Conservation (phyloP, 2,888 invertebrate genomes). For the Synanthedon andrenaeformis region DNA sequence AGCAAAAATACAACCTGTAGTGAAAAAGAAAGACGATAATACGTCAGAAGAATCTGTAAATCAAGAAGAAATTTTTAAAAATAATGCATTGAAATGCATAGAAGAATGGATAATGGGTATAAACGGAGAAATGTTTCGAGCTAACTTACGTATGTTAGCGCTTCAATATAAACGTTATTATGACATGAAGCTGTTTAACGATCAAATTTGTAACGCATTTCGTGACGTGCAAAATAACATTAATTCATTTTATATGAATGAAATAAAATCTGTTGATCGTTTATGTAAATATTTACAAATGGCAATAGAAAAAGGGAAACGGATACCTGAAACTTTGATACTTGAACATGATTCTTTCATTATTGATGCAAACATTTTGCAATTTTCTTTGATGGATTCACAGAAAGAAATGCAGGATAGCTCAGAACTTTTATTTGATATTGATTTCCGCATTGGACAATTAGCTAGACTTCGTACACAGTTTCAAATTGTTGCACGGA, state of each 20-base stretch:
- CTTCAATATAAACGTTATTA: conserved; percentile 44
- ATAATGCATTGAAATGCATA: conserved; percentile 50
- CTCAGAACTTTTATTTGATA: conserved; percentile 22
- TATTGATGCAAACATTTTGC: conserved; percentile 54
- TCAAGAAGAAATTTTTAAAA: conserved; percentile 43
- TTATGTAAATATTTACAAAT: conserved; percentile 63
- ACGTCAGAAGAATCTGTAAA: conserved; percentile 29
- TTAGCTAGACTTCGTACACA: conserved; percentile 40
- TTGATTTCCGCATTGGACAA: conserved; percentile 48
- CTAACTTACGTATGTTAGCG: conserved; percentile 46
- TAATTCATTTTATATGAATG: conserved; percentile 50
- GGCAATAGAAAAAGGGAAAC: conserved; percentile 59
- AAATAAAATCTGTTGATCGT: conserved; percentile 58
- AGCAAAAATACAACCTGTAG: conserved; percentile 32
- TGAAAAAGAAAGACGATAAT: conserved; percentile 43
- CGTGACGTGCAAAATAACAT: conserved; percentile 51
- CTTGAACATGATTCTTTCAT: conserved; percentile 62
- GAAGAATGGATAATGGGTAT: conserved; percentile 72
- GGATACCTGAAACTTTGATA: conserved; percentile 53
- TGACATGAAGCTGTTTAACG: conserved; percentile 54
- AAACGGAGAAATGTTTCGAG: conserved; percentile 68
- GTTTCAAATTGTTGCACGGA: conserved; percentile 53
- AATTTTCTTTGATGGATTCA: conserved; percentile 26
- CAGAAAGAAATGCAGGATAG: conserved; percentile 13
- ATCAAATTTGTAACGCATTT: conserved; percentile 52